Evolutionary conservation across 2,113 vertebrate species (phyloP).

Genomic region (Porphyrio hochstetteri): DNA sequence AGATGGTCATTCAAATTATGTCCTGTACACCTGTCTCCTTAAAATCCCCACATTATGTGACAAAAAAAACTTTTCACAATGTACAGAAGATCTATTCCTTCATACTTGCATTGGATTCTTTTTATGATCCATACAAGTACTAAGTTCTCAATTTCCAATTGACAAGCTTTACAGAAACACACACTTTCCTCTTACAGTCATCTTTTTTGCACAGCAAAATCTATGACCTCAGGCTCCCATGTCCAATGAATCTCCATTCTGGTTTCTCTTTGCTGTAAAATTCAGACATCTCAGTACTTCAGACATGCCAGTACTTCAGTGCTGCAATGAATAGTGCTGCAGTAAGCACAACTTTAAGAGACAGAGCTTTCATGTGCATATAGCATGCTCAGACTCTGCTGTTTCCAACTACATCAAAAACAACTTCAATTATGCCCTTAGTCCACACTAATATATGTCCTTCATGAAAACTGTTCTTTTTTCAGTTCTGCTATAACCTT

Average conservation of each 20-base stretch:
- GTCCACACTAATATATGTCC: neutral
- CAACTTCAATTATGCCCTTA: slow-evolving; percentile 31
- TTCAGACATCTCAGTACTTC: slow-evolving; percentile 4
- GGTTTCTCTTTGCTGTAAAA: neutral
- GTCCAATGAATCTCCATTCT: neutral
- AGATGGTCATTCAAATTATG: neutral
- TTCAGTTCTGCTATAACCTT: neutral
- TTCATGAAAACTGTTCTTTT: slow-evolving; percentile 4
- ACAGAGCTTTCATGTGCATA: neutral
- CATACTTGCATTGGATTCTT: neutral
- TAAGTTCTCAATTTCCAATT: neutral
- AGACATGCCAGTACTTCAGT: neutral
- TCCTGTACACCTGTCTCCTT: neutral
- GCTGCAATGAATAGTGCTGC: slow-evolving; percentile 9
- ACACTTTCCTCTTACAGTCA: neutral
- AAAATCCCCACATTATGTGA: neutral
- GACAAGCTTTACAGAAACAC: neutral
- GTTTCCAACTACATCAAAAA: slow-evolving; percentile 32
- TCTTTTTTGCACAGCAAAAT: neutral
- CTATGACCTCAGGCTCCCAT: neutral
- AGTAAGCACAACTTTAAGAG: slow-evolving; percentile 27
- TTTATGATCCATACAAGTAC: neutral
- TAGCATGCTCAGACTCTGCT: neutral
- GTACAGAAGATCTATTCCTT: neutral
- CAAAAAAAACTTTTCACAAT: neutral